Evolutionary conservation across 2,797 vertebrate species (phyloP), one percentile per base, ranked within the genome.

Genomic region (Avahi laniger): DNA sequence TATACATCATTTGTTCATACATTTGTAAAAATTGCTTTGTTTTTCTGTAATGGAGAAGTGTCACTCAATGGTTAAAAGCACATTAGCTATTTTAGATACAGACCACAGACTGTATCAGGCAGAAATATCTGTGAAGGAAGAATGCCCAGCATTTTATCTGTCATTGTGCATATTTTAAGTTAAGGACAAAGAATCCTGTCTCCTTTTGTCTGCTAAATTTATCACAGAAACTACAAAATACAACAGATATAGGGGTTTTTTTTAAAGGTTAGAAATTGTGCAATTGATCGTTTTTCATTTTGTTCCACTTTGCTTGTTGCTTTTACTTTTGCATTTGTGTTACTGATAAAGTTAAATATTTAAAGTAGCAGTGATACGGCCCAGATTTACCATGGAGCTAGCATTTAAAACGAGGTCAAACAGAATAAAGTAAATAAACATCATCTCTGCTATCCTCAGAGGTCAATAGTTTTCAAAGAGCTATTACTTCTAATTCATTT

Each of bases 1-100:
- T 98, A 97, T 97, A 98, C 98, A 97, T 98, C 98, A 98, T 98
- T 98, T 98, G 81, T 96, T 97, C 96, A 98, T 97, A 97, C 98
- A 97, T 95, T 98, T 98, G 97, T 98, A 98, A 98, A 98, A 98
- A 97, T 98, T 90, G 97, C 97, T 98, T 97, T 35, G 5, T 97
- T 98, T 98, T 89, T 89, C 96, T 98, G 1, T 97, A 97, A 97
- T 94, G 82, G 97, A 98, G 98, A 95, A 97, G 95, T 98, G 98
- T 96, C 98, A 87, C 10, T 98, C 76, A 52, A 33, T 89, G 86
- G 54, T 94, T 95, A 93, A 96, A 93, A 97, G 97, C 96, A 85
- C 86, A 35, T 93, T 89, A 82, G 96, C 87, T 97, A 57, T 93
- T 96, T 88, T 82, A 95, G 92, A 95, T 95, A 95, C 93, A 95